Percentiles rank a stretch among this genome's conserved stretches.
Conservation (phyloP, 2,797 vertebrate genomes). For the Myotis planiceps region DNA sequence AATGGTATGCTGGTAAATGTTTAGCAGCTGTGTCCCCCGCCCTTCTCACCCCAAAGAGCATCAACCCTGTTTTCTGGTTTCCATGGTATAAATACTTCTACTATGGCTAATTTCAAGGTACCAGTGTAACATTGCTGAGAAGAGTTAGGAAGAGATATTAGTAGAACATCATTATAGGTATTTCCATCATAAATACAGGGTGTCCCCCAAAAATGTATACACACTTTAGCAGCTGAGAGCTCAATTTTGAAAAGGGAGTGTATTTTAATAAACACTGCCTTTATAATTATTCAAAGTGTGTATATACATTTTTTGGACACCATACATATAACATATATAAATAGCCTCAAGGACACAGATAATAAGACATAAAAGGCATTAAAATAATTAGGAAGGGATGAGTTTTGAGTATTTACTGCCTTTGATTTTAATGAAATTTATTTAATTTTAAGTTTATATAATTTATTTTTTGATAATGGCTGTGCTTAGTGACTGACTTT, state of each 20-base stretch:
- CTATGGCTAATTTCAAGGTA: not conserved
- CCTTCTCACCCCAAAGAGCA: not conserved
- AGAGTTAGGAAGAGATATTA: not conserved
- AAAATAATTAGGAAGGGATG: not conserved
- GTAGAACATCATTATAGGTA: not conserved
- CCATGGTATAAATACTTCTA: not conserved
- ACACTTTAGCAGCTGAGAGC: no score
- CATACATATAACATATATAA: not conserved
- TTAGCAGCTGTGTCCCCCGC: rapidly evolving
- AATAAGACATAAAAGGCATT: not conserved
- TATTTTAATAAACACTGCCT: no score
- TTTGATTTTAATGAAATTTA: not conserved
- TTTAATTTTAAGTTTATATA: conserved; percentile 8
- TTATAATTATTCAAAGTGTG: no score
- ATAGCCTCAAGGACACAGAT: not conserved
- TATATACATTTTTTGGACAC: no score
- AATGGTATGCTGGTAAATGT: not conserved
- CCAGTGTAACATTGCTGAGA: not conserved
- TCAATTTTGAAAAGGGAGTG: no score
- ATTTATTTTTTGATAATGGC: not conserved
- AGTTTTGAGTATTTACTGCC: not conserved
- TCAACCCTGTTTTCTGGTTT: not conserved
- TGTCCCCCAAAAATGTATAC: no score
- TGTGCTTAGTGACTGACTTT: not conserved
- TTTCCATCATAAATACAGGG: not conserved